Percentiles rank a stretch among this genome's conserved stretches.
Conservation (phyloP, 1,140 invertebrate species). For the Forficula auricularia region DNA sequence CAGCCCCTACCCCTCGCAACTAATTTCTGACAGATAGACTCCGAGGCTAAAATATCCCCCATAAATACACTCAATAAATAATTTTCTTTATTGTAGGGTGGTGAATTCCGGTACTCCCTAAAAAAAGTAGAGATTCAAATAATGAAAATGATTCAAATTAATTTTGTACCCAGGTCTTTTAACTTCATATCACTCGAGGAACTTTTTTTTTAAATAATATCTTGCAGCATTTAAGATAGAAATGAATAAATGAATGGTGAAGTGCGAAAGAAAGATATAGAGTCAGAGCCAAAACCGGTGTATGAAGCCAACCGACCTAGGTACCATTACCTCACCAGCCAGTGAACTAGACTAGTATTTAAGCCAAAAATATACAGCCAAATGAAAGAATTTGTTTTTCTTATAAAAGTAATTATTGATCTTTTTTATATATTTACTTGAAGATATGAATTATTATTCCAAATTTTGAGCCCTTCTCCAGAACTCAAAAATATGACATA, state of each 20-base stretch:
- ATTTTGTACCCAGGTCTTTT: background rate
- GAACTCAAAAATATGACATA: too few relatives aligned
- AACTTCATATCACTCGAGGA: background rate
- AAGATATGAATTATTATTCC: too few relatives aligned
- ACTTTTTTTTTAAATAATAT: background rate
- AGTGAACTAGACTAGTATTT: too few relatives aligned
- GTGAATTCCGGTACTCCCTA: constrained; percentile 57
- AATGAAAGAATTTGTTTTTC: background rate
- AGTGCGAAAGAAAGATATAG: background rate
- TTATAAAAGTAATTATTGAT: background rate
- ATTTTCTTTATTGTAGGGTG: constrained; percentile 53
- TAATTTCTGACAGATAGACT: constrained; percentile 54
- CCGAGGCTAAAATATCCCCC: constrained; percentile 60
- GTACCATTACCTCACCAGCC: too few relatives aligned
- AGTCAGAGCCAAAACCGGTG: background rate
- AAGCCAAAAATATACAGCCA: too few relatives aligned
- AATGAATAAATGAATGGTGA: too few relatives aligned
- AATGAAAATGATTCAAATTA: background rate
- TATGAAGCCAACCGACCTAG: too few relatives aligned
- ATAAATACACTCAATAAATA: constrained; percentile 66
- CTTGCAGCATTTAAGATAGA: background rate
- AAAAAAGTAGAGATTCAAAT: constrained; percentile 21
- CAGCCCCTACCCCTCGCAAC: constrained; percentile 44
- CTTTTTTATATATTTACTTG: background rate
- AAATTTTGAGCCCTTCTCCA: too few relatives aligned